Conservation (phyloP, 2,797 vertebrate species). For the Labroides dimidiatus region DNA sequence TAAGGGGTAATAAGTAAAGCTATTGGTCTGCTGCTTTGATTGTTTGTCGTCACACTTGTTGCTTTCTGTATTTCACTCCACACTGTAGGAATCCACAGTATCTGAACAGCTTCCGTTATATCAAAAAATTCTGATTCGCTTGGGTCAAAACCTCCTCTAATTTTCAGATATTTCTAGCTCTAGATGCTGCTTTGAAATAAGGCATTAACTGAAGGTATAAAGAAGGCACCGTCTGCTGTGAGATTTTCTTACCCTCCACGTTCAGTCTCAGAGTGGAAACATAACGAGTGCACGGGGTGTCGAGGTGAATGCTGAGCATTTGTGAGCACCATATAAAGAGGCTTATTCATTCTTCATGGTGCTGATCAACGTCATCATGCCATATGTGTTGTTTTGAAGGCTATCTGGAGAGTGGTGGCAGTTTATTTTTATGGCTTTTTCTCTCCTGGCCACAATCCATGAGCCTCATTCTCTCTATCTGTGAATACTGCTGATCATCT, state of each 20-base stretch:
- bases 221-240: conserved; percentile 11
- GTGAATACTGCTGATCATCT: not conserved
- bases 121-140: no score
- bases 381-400: conserved; percentile 44
- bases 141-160: not conserved
- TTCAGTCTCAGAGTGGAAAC: conserved; percentile 31
- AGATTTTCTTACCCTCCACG: conserved; percentile 1
- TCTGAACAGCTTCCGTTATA: no score
- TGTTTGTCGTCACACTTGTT: no score
- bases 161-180: not conserved
- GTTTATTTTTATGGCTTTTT: conserved; percentile 27
- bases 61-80: no score
- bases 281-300: conserved; percentile 15
- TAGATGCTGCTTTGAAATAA: not conserved
- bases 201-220: not conserved
- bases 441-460: not conserved
- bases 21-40: no score
- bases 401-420: conserved; percentile 24
- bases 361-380: conserved; percentile 38
- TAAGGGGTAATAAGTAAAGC: no score
- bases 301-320: conserved; percentile 52
- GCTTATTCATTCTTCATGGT: conserved; percentile 41
- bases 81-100: no score
- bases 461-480: conserved; percentile 8
- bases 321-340: conserved; percentile 34